Evolutionary conservation across 2,113 vertebrate species (phyloP).

Genomic region (Illadopsis cleaveri): DNA sequence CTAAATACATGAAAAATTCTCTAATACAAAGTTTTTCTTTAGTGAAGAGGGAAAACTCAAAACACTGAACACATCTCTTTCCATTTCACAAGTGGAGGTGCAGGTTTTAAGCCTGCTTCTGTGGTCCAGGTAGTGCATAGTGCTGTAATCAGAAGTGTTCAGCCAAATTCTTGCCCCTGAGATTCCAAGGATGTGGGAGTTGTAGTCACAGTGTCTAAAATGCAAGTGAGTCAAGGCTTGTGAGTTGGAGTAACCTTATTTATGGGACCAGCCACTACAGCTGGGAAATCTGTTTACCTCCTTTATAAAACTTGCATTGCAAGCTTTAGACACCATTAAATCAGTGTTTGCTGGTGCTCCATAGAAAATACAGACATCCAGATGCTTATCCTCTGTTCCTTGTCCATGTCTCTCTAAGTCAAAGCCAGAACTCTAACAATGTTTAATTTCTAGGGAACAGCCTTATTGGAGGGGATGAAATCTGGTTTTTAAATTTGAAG

Average conservation of each 20-base stretch:
- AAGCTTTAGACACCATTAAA: background rate
- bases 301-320: background rate
- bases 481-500: background rate
- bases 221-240: background rate
- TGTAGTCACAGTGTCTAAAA: background rate
- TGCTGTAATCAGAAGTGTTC: background rate
- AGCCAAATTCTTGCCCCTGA: background rate
- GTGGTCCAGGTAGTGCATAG: background rate
- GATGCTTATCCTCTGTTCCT: background rate
- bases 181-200: background rate
- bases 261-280: background rate
- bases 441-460: background rate
- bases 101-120: background rate
- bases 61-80: background rate
- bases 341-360: background rate
- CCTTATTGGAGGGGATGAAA: background rate
- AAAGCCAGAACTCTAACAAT: background rate
- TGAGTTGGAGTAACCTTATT: background rate
- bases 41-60: background rate
- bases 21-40: background rate
- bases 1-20: background rate
- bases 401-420: background rate
- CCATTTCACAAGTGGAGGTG: background rate
- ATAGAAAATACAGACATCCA: background rate
- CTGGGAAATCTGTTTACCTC: background rate